Conservation (phyloP, 1,140 invertebrate species). For the Radopholus similis region DNA sequence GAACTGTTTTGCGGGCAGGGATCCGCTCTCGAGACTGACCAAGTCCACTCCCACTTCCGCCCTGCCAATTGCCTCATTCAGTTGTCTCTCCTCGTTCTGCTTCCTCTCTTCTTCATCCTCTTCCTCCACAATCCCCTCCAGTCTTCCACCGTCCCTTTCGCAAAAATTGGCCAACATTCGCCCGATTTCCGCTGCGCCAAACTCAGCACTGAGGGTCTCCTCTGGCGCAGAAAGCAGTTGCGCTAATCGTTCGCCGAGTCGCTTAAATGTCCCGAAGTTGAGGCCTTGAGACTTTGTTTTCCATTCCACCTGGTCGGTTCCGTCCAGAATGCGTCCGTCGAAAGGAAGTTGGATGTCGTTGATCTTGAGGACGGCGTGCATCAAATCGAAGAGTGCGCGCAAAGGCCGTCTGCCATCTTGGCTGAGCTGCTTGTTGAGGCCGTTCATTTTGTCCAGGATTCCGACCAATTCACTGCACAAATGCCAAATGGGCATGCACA, state of each 20-base stretch:
- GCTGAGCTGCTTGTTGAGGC: constrained; percentile 12
- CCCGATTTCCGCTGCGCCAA: constrained; percentile 25
- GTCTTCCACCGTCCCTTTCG: constrained; percentile 32
- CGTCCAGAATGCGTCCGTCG: constrained; percentile 47
- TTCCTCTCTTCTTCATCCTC: constrained; percentile 41
- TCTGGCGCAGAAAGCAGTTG: constrained; percentile 9
- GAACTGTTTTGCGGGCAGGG: not conserved
- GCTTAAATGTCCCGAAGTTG: constrained; percentile 10
- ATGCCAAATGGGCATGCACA: too few relatives aligned
- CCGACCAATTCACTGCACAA: constrained; percentile 30
- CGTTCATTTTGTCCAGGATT: constrained; percentile 27
- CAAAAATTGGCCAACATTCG: constrained; percentile 32
- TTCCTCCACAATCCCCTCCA: constrained; percentile 33
- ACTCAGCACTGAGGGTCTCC: not conserved
- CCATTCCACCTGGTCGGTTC: constrained; percentile 28
- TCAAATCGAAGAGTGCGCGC: constrained; percentile 34
- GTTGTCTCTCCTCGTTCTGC: constrained; percentile 22
- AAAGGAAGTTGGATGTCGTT: constrained; percentile 35
- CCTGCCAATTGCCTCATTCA: constrained; percentile 15
- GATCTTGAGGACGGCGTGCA: constrained; percentile 30
- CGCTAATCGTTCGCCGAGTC: constrained; percentile 26
- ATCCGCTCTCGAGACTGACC: constrained; percentile 15
- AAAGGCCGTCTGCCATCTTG: constrained; percentile 6
- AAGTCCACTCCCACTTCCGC: constrained; percentile 16
- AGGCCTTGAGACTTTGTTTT: not conserved